Base-by-base conservation (phyloP, 2,797 vertebrate genomes). In the Aulostomus chinensis region DNA sequence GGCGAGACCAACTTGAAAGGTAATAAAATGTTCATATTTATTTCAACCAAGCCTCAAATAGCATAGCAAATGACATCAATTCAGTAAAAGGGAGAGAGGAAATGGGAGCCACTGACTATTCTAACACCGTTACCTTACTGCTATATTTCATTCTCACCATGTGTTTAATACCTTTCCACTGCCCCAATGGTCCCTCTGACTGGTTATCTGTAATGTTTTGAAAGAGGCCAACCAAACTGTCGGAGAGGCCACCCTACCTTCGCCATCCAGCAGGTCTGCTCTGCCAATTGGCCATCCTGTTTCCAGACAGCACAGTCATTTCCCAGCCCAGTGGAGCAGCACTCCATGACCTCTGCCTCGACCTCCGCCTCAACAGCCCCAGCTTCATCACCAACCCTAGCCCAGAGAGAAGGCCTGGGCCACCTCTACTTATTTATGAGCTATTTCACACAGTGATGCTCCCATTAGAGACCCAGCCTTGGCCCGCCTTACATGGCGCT, bases 251-350 rank as follows among this genome's bases (percentile, higher is more conserved):
- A 68, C 58, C 78, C 62, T 62, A 54, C 65, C 45, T 73, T 58
- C 55, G 63, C 42, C 47, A 13, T 60, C 70, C 73, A 60, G 56
- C 45, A 25, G 68, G 42, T 56, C 68, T 34, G 29, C 58, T 61
- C 67, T 78, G 74, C 80, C 86, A 85, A 76, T 87, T 70, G 75
- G 64, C 84, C 81, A 48, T 84, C 81, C 83, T 69, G 70, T 83
- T 84, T 84, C 73, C 83, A 81, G 85, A 83, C 76, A 84, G 78
- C 73, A 46, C 69, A 81, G 84, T 88, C 81, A 91, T 91, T 92
- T 90, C 81, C 85, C 83, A 88, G 87, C 85, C 86, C 89, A 89
- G 75, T 86, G 80, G 86, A 90, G 86, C 86, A 81, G 69, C 74
- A 82, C 83, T 73, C 77, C 39, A 62, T 88, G 89, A 91, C 88